Evolutionary conservation across 1,140 invertebrate genomes (phyloP), one percentile per base, ranked within the genome.

Genomic region (Lepidurus packardi): DNA sequence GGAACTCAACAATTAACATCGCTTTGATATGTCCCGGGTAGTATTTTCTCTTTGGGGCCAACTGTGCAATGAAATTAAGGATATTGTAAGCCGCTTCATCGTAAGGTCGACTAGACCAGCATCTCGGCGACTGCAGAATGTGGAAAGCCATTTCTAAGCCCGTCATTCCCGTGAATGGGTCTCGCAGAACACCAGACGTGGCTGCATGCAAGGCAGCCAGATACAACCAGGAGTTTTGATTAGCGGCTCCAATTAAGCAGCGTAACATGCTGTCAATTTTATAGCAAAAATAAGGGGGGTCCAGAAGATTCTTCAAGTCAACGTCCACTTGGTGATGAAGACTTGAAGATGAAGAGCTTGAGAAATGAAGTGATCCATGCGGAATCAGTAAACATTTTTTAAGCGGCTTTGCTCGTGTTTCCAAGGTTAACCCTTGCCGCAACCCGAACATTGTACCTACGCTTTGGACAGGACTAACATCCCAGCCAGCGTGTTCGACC

Each of bases 21-120:
- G 53, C 53, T 65, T 65, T 9, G 3, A 65, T 7, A 65, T 65
- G 53, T 16, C 21, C 3, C 13, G 53, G 53, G 53, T 65, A 65
- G 53, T 21, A 65, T n/a, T 0, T 65, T 13, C 73, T 42, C n/a
- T 43, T 1, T 10, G 77, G 76, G 24, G 76, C 43, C 16, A 80
- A 43, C 7, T 13, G 9, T 5, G 9, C 13, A n/a, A 80, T 77
- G 11, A 42, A 16, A 1, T 75, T 4, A 0, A 80, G 41, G n/a
- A 74, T 79, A 8, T 41, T 21, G 10, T 43, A 74, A 43, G 76
- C 77, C 13, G 74, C 1, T 1, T 11, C 7, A 75, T 80, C 79
- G 79, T 78, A 80, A n/a, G 79, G 79, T 21, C 73, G 73, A 43
- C 77, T 73, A 21, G 79, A 78, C 45, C 74, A 80, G 25, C 47